Percentiles rank a stretch among this genome's conserved stretches.
phyloP scores from a whole-genome alignment of 2,797 vertebrate species.

The Gila robusta region DNA sequence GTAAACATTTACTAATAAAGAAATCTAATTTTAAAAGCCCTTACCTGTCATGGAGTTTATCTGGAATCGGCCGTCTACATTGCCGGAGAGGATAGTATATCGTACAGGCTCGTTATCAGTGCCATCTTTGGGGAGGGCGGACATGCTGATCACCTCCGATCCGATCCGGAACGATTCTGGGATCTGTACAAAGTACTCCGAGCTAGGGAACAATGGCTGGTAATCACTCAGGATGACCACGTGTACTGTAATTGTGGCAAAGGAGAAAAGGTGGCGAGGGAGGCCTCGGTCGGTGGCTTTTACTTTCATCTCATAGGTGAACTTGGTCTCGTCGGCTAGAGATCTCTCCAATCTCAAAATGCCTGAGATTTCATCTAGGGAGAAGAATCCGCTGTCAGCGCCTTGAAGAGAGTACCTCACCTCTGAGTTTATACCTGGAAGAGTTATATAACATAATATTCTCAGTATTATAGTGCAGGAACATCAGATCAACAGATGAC shows the following conservation, averaged over 20 bases:
- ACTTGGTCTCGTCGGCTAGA: slow-evolving; percentile 79
- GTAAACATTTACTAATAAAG: background rate
- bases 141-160: slow-evolving; percentile 85
- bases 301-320: slow-evolving; percentile 86
- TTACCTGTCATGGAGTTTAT: slow-evolving; percentile 87
- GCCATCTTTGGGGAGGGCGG: slow-evolving; percentile 79
- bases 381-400: slow-evolving; percentile 88
- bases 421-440: slow-evolving; percentile 90
- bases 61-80: slow-evolving; percentile 85
- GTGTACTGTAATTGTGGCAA: slow-evolving; percentile 85
- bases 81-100: slow-evolving; percentile 88
- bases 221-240: slow-evolving; percentile 92
- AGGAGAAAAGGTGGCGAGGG: slow-evolving; percentile 84
- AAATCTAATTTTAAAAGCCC: slow-evolving; percentile 20
- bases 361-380: slow-evolving; percentile 91
- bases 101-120: slow-evolving; percentile 77
- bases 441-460: slow-evolving; percentile 7
- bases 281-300: slow-evolving; percentile 90
- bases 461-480: slow-evolving; percentile 14
- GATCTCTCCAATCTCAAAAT: slow-evolving; percentile 91
- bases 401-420: slow-evolving; percentile 90
- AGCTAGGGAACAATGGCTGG: slow-evolving; percentile 88
- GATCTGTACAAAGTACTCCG: slow-evolving; percentile 84
- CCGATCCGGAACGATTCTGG: slow-evolving; percentile 85
- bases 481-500: background rate